These are phyloP conservation scores for Anorthoa munda DNA, from an alignment of 2,888 invertebrate genomes.

Conservation along the genomic window DNA sequence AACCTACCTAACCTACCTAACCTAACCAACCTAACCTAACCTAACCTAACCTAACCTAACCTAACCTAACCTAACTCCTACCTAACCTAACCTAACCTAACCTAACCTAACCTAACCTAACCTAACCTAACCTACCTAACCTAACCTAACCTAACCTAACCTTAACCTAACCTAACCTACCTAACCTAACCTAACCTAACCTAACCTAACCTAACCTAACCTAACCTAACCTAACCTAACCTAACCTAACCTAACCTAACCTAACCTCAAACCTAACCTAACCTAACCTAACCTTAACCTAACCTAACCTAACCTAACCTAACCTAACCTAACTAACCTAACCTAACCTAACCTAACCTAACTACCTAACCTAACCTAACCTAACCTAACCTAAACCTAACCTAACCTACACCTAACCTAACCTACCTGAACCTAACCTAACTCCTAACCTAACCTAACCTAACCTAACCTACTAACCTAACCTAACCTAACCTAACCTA, in stretches of 20 bases:
- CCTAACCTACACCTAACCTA: conserved; percentile 26
- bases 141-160: conserved; percentile 43
- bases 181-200: conserved; percentile 44
- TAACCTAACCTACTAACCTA: conserved; percentile 26
- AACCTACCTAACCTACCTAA: conserved; percentile 59
- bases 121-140: conserved; percentile 34
- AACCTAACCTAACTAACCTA: conserved; percentile 1
- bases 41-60: conserved; percentile 48
- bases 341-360: conserved; percentile 10
- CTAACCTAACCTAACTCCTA: conserved; percentile 40
- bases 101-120: conserved; percentile 40
- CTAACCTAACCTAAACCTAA: conserved; percentile 33
- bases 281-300: conserved; percentile 34
- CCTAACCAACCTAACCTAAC: conserved; percentile 51
- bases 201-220: conserved; percentile 23
- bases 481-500: conserved; percentile 28
- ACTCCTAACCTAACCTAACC: conserved; percentile 27
- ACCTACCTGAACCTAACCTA: too few species aligned
- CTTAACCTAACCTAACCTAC: conserved; percentile 47
- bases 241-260: conserved; percentile 26
- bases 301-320: conserved; percentile 3
- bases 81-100: conserved; percentile 37
- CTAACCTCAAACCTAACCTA: conserved; percentile 28
- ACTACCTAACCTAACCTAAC: conserved; percentile 28
- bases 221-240: conserved; percentile 21